Evolutionary conservation across 2,888 invertebrate genomes (phyloP).

Genomic region (Charanyca ferruginea): DNA sequence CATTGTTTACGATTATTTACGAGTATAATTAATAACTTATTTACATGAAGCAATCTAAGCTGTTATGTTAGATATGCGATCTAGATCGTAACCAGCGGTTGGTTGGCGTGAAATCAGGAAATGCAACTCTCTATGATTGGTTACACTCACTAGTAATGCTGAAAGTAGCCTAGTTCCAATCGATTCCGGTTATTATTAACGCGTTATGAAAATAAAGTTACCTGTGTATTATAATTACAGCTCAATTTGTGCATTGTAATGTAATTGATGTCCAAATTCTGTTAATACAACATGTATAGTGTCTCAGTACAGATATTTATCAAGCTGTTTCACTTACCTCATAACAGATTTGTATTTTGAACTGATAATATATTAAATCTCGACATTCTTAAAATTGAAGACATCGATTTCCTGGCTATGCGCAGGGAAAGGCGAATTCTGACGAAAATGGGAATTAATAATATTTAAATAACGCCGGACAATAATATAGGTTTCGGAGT

Average conservation of each 20-base stretch:
- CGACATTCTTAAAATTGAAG: not conserved
- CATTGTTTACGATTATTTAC: conserved; percentile 34
- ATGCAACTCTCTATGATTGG: conserved; percentile 75
- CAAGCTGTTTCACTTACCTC: not conserved
- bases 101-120: conserved; percentile 79
- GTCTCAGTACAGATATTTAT: not conserved
- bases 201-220: conserved; percentile 61
- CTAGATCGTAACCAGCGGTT: conserved; percentile 73
- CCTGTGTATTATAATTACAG: conserved; percentile 31
- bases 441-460: conserved; percentile 11
- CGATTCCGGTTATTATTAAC: conserved; percentile 63
- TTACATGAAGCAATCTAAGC: conserved; percentile 61
- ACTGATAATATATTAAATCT: not conserved
- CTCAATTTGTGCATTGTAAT: conserved; percentile 3
- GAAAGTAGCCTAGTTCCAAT: conserved; percentile 69
- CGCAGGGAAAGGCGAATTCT: not conserved
- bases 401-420: not conserved
- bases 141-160: conserved; percentile 69
- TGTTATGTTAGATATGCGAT: conserved; percentile 71
- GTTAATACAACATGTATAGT: not conserved
- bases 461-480: conserved; percentile 8
- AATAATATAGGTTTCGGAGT: conserved; percentile 17
- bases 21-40: conserved; percentile 57
- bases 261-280: not conserved
- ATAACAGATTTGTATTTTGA: not conserved